Conservation (phyloP, 92 coral and sea anemone genomes). For the Heliopora coerulea region DNA sequence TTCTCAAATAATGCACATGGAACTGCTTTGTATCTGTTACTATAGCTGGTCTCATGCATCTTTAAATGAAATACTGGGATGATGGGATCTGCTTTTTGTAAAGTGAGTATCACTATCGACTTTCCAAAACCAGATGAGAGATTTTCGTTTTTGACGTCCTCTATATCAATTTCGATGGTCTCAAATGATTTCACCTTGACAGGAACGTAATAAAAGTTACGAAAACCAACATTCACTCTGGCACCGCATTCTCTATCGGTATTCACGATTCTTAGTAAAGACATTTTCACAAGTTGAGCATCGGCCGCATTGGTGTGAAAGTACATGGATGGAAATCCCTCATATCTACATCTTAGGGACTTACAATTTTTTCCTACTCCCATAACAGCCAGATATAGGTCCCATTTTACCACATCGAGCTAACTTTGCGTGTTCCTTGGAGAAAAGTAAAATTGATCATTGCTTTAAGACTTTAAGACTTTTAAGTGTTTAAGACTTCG, state of each 20-base stretch:
- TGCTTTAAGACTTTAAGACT: too few species aligned
- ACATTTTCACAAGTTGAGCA: constrained; percentile 21
- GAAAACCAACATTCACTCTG: constrained; percentile 1
- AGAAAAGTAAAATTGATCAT: too few species aligned
- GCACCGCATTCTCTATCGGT: not conserved
- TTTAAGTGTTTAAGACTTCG: too few species aligned
- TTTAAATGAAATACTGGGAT: too few species aligned
- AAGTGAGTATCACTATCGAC: too few species aligned
- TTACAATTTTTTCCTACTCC: not conserved
- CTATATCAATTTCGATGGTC: constrained; percentile 16
- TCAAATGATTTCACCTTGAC: constrained; percentile 17
- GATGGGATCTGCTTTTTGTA: too few species aligned
- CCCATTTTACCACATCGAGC: too few species aligned
- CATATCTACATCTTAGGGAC: constrained; percentile 17
- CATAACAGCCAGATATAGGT: too few species aligned
- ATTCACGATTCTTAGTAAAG: constrained; percentile 12
- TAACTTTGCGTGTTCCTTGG: too few species aligned
- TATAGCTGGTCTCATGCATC: too few species aligned
- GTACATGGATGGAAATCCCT: constrained; percentile 14
- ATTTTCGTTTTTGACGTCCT: constrained; percentile 17
- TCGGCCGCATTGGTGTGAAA: constrained; percentile 7
- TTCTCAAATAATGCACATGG: too few species aligned
- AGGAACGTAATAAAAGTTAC: constrained; percentile 14
- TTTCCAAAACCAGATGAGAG: not conserved
- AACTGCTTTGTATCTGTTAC: too few species aligned